Evolutionary conservation across 2,113 vertebrate genomes (phyloP), one percentile per base, ranked within the genome.

Genomic region (Neopipo cinnamomea): DNA sequence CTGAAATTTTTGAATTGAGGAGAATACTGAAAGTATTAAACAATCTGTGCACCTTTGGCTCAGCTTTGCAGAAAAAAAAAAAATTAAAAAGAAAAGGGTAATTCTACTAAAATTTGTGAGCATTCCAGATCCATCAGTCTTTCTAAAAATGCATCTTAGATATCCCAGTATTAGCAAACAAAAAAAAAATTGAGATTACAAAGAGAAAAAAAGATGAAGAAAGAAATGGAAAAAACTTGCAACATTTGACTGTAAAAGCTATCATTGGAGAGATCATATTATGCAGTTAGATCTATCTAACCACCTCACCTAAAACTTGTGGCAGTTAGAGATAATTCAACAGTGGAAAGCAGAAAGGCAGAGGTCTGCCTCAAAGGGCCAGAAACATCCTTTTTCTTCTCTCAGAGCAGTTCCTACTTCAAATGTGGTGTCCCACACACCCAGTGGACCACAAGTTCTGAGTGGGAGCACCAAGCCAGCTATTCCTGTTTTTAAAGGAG

Each of bases 401-500:
- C 73, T 78, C 53, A 73, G 65, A 89, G 52, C 53, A 74, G 79
- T 86, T 93, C 65, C 82, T 86, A 33, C 72, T 85, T 91, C 22
- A 52, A 3, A 2, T 52, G 52, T 46, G 87, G 85, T 85, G 71
- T 87, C 88, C 92, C 72, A 73, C 82, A 86, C 39, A 72, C 55
- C 14, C 89, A 85, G 28, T 62, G 86, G 83, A 66, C 83, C 63
- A 78, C 9, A 0, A 88, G 71, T 15, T 73, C 58, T 25, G 58
- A 85, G 50, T 15, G 5, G 86, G 89, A 96, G 85, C 81, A 74
- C 42, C 35, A 93, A 88, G 91, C 59, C 78, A 63, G 71, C 79
- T 94, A 93, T 94, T 97, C 90, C 85, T 86, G 85, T 83, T 96
- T 95, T 73, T 75, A 35, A 96, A 94, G 68, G 65, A 76, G 93